Evolutionary conservation across 2,113 vertebrate genomes (phyloP).

Genomic region (Hippocampus mohnikei): DNA sequence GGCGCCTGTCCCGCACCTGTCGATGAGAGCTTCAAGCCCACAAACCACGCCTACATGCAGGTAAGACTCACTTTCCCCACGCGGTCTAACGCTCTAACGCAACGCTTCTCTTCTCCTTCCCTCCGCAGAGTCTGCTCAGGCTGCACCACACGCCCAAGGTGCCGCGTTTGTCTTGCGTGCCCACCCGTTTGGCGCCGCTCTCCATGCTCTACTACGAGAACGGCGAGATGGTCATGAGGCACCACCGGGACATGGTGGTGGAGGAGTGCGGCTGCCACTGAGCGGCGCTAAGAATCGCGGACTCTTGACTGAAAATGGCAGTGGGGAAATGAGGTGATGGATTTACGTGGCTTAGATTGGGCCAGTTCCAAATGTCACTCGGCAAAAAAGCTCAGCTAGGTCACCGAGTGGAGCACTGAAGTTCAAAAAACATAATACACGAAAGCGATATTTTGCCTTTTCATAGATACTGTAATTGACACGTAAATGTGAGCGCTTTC

Average conservation of each 20-base stretch:
- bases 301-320: background rate
- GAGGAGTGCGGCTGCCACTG: constrained; percentile 85
- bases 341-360: background rate
- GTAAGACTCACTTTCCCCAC: constrained; percentile 56
- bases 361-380: background rate
- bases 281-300: constrained; percentile 22
- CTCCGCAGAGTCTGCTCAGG: constrained; percentile 79
- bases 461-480: constrained; percentile 3
- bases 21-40: constrained; percentile 78
- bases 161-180: constrained; percentile 77
- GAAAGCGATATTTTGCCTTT: background rate
- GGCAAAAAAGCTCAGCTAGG: background rate
- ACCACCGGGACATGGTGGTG: constrained; percentile 83
- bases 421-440: constrained; percentile 5
- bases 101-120: constrained; percentile 12
- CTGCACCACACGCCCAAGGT: constrained; percentile 77
- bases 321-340: background rate
- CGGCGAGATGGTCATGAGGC: constrained; percentile 71
- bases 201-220: constrained; percentile 87
- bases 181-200: constrained; percentile 74
- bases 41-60: constrained; percentile 87
- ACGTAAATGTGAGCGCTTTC: constrained; percentile 32
- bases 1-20: constrained; percentile 79
- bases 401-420: constrained; percentile 43
- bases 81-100: too few relatives aligned